These are phyloP conservation scores for Istiophorus platypterus DNA, from an alignment of 2,113 vertebrate species.

Conservation along the genomic window DNA sequence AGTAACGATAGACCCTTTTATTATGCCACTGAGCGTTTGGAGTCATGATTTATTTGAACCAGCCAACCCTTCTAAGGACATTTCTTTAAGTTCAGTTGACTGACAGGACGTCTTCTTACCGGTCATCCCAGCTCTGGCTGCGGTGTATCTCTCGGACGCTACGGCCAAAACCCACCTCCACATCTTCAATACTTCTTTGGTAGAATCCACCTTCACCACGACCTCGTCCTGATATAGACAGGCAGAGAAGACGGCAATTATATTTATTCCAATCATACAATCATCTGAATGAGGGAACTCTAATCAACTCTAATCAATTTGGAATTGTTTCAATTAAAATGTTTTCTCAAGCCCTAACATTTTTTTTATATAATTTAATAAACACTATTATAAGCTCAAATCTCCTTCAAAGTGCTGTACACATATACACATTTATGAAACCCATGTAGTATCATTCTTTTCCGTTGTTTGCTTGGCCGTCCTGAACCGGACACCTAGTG, in stretches of 20 bases:
- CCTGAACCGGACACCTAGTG: slow-evolving; percentile 30
- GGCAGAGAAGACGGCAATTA: background rate
- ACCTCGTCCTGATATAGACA: slow-evolving; percentile 85
- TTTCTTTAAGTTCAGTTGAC: background rate
- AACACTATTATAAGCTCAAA: background rate
- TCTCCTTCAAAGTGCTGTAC: background rate
- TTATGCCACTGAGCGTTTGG: background rate
- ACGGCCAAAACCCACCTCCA: slow-evolving; percentile 88
- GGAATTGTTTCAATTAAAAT: background rate
- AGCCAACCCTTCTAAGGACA: background rate
- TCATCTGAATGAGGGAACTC: background rate
- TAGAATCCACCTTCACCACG: slow-evolving; percentile 93
- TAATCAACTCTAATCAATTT: background rate
- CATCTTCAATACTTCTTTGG: slow-evolving; percentile 94
- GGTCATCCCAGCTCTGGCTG: slow-evolving; percentile 95
- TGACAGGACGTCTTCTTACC: slow-evolving; percentile 74
- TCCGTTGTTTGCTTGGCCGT: slow-evolving; percentile 25
- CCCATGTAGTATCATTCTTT: slow-evolving; percentile 12
- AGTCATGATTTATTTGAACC: background rate
- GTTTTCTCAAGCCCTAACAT: background rate
- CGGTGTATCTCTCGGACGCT: slow-evolving; percentile 90
- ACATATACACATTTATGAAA: slow-evolving; percentile 7
- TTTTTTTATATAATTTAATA: background rate
- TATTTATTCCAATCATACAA: background rate
- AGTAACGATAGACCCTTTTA: background rate